Evolutionary conservation across 2,113 vertebrate species (phyloP).

Genomic region (Macquaria ambigua): DNA sequence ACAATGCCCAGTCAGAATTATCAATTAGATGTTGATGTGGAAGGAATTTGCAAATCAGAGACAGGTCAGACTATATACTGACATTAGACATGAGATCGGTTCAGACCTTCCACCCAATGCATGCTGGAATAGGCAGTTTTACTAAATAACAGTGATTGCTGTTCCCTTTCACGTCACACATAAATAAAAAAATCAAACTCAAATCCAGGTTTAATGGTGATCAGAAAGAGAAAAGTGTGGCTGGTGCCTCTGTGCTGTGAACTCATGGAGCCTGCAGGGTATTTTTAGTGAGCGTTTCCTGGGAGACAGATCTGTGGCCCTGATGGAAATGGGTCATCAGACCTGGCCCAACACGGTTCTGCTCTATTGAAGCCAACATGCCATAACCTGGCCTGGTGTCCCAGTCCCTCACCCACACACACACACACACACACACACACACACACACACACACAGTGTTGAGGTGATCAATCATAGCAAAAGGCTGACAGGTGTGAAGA

Average conservation of each 20-base stretch:
- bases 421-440: conserved; percentile 11
- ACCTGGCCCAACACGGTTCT: conserved; percentile 20
- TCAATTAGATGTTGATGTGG: too few species aligned
- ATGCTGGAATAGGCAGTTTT: background rate
- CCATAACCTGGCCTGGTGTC: conserved; percentile 26
- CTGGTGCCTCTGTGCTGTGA: background rate
- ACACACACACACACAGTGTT: background rate
- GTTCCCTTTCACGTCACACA: background rate
- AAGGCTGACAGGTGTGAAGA: conserved; percentile 40
- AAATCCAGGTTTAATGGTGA: background rate
- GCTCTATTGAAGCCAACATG: conserved; percentile 37
- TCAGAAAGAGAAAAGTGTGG: background rate
- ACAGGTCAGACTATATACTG: background rate
- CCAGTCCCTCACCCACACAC: background rate
- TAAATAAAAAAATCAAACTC: background rate
- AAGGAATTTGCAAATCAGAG: too few species aligned
- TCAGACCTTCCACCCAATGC: background rate
- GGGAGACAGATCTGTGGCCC: conserved; percentile 35
- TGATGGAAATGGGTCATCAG: conserved; percentile 40
- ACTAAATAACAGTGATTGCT: background rate
- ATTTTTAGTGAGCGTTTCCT: conserved; percentile 29
- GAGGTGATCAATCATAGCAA: conserved; percentile 38
- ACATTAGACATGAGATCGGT: too few species aligned
- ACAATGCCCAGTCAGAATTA: too few species aligned
- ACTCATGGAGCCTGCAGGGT: conserved; percentile 1